These are phyloP conservation scores for Salminus brasiliensis DNA, from an alignment of 2,113 vertebrate species.

Conservation along the genomic window DNA sequence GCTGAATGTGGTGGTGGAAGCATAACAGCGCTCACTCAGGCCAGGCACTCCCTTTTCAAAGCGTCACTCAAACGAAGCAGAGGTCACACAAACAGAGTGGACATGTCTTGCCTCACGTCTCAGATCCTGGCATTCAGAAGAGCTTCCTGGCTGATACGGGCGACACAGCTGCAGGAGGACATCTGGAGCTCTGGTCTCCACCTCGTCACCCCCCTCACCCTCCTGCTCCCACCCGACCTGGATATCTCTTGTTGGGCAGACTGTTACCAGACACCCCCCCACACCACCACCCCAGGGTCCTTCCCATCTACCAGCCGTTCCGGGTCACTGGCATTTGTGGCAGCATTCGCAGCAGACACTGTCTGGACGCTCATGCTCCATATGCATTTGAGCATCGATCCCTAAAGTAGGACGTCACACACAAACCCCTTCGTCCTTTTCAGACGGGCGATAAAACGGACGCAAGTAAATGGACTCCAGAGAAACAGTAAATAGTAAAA, in stretches of 20 bases:
- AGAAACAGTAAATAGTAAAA: no score
- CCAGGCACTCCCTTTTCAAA: slow-evolving; percentile 22
- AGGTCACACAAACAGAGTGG: background rate
- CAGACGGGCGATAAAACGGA: background rate
- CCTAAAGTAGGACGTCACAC: slow-evolving; percentile 29
- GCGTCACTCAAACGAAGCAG: slow-evolving; percentile 15
- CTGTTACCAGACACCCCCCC: background rate
- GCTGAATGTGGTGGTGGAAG: no score
- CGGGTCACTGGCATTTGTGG: slow-evolving; percentile 66
- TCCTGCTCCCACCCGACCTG: slow-evolving; percentile 32
- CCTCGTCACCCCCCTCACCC: slow-evolving; percentile 7
- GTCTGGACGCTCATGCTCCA: slow-evolving; percentile 62
- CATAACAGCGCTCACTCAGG: no score
- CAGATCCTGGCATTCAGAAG: slow-evolving; percentile 13
- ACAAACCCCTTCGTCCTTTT: slow-evolving; percentile 8
- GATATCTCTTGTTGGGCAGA: slow-evolving; percentile 4
- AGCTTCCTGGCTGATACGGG: slow-evolving; percentile 28
- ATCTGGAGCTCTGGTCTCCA: slow-evolving; percentile 60
- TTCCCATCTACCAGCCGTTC: slow-evolving; percentile 54
- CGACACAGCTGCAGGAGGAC: slow-evolving; percentile 31
- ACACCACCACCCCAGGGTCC: slow-evolving; percentile 24
- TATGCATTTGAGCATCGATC: slow-evolving; percentile 70
- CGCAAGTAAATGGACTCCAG: background rate
- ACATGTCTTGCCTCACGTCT: slow-evolving; percentile 6
- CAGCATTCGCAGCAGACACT: slow-evolving; percentile 52